Evolutionary conservation across 2,888 invertebrate genomes (phyloP), one percentile per base, ranked within the genome.

Genomic region (Nephrocerus scutellatus): DNA sequence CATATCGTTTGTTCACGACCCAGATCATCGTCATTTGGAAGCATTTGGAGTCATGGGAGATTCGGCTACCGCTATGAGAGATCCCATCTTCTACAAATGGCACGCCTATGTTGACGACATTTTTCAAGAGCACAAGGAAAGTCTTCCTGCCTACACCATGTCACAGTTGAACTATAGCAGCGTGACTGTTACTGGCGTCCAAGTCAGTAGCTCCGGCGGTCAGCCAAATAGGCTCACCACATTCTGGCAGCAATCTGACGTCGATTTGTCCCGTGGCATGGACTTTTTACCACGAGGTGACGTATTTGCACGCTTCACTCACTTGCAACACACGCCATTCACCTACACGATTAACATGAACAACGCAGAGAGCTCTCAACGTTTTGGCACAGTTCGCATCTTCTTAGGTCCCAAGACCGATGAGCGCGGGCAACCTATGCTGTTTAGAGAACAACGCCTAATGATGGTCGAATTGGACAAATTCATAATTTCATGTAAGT

Each of bases 11-110:
- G 69, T 77, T 3, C 85, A 86, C 57, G 86, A 87, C 62, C 86
- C 86, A 0, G 84, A 85, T 58, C 76, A 79, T 55, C 50, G 53
- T 8, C 50, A 45, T 43, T 54, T 84, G 81, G 86, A 86, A 68
- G 74, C 75, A 38, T 81, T 80, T 56, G 78, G 81, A 20, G 79
- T 84, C 22, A 84, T 86, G 78, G 84, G 84, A 1, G 85, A 85
- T 57, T 76, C 82, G 0, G 76, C 83, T 0, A 85, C 85, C 0
- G 83, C 85, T 1, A 85, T 86, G 84, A 71, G 86, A 3, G 87
- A 87, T 66, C 86, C 86, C 0, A 64, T 82, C 13, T 87, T 86
- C 72, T 87, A 85, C 70, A 76, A 82, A 57, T 86, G 82, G 83
- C 87, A 87, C 56, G 73, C 80, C 0, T 80, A 76, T 59, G 70